phyloP scores from a whole-genome alignment of 2,888 invertebrate species.

The Leucania comma region DNA sequence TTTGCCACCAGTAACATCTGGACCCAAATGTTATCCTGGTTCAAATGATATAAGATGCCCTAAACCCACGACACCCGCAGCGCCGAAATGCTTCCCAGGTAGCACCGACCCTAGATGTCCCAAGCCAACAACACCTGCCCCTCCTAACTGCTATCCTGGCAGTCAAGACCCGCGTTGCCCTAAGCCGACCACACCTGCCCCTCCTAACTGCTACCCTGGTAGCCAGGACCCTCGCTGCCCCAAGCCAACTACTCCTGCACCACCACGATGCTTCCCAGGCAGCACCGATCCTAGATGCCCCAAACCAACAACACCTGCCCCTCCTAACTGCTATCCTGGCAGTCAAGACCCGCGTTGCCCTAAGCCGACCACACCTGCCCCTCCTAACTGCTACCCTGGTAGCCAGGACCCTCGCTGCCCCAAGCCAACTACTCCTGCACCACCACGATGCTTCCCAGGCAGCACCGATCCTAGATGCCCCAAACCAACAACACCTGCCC shows the following conservation, averaged over 20 bases:
- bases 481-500: not conserved
- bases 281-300: not conserved
- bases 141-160: not conserved
- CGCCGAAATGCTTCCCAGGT: not conserved
- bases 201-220: not conserved
- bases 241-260: not conserved
- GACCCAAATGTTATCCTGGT: slow-evolving; percentile 17
- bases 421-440: slow-evolving; percentile 57
- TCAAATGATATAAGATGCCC: not conserved
- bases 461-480: not conserved
- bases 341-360: slow-evolving; percentile 31
- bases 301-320: not conserved
- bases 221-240: not conserved
- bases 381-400: slow-evolving; percentile 59
- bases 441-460: not conserved
- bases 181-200: not conserved
- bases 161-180: not conserved
- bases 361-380: slow-evolving; percentile 70
- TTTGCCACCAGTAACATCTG: slow-evolving; percentile 33
- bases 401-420: slow-evolving; percentile 66
- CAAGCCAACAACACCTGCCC: slow-evolving; percentile 1
- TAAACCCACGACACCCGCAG: not conserved
- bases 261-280: not conserved
- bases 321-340: not conserved
- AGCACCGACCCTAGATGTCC: slow-evolving; percentile 1